phyloP scores from a whole-genome alignment of 1,140 invertebrate species.

The Helicorthomorpha holstii region DNA sequence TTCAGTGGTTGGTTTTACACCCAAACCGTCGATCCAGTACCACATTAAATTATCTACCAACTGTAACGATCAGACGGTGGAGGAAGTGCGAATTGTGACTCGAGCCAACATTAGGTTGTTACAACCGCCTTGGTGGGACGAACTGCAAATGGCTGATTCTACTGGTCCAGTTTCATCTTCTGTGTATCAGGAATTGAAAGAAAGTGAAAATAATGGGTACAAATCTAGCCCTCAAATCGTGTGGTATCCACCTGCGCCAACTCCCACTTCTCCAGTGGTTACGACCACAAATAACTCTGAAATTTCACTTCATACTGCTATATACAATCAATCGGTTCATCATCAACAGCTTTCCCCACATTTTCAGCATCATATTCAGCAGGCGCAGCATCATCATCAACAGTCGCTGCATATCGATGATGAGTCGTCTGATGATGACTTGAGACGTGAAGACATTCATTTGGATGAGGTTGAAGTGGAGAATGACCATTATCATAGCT shows the following conservation, averaged over 20 bases:
- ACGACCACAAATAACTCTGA: conserved; percentile 11
- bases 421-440: conserved; percentile 70
- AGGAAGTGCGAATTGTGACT: conserved; percentile 42
- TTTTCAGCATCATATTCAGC: conserved; percentile 1
- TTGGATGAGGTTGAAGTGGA: conserved; percentile 29
- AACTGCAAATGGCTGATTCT: conserved; percentile 66
- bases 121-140: conserved; percentile 86
- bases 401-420: conserved; percentile 28
- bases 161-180: too few species aligned
- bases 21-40: conserved; percentile 53
- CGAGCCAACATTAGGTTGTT: conserved; percentile 75
- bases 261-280: conserved; percentile 25
- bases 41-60: conserved; percentile 46
- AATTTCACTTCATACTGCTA: background rate
- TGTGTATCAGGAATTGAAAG: conserved; percentile 24
- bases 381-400: background rate
- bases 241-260: conserved; percentile 12
- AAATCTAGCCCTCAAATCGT: background rate
- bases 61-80: conserved; percentile 13
- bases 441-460: conserved; percentile 67
- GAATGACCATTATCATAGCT: too few species aligned
- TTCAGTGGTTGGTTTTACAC: conserved; percentile 47
- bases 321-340: conserved; percentile 1
- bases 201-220: conserved; percentile 6
- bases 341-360: background rate